Evolutionary conservation across 2,113 vertebrate species (phyloP).

Genomic region (Rhadina sibilatrix): DNA sequence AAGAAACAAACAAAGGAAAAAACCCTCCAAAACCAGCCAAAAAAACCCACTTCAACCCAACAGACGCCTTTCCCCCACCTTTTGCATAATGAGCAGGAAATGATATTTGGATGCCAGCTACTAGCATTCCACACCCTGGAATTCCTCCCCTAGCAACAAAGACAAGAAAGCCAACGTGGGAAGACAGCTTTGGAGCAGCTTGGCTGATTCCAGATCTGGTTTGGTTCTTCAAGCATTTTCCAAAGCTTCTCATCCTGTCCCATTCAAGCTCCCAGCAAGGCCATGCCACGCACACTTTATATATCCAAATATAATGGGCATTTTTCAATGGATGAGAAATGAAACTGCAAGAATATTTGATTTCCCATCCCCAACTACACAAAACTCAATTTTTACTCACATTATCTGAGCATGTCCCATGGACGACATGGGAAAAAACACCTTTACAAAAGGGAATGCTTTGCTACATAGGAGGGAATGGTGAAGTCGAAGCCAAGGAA

Average conservation of each 20-base stretch:
- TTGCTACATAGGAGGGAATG: not conserved
- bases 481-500: not conserved
- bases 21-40: not conserved
- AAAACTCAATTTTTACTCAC: not conserved
- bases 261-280: not conserved
- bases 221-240: not conserved
- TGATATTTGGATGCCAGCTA: not conserved
- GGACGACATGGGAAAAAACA: not conserved
- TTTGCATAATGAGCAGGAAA: not conserved
- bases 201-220: not conserved
- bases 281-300: accelerated
- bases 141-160: not conserved
- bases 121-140: not conserved
- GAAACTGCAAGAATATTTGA: not conserved
- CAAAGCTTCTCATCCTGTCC: not conserved
- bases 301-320: not conserved
- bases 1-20: not conserved
- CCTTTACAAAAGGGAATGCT: not conserved
- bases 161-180: not conserved
- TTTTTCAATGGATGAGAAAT: not conserved
- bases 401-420: not conserved
- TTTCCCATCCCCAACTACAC: not conserved
- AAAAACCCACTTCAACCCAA: not conserved
- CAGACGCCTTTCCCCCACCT: not conserved
- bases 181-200: not conserved